Evolutionary conservation across 2,888 invertebrate genomes (phyloP).

Genomic region (Cecidostiba fungosa): DNA sequence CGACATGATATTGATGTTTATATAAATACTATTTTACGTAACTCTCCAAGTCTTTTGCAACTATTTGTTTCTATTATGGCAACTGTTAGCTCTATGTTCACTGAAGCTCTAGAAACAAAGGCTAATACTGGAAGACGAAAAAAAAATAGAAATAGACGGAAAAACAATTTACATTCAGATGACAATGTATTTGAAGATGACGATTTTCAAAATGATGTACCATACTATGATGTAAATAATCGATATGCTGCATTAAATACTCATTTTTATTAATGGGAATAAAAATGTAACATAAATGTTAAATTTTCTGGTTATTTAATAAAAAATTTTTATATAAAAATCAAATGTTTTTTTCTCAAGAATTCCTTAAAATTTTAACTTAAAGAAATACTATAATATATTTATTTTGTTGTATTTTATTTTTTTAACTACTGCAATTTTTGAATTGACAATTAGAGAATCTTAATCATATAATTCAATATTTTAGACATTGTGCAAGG

Average conservation of each 20-base stretch:
- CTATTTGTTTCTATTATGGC: constrained; percentile 71
- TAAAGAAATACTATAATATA: background rate
- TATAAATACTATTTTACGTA: constrained; percentile 77
- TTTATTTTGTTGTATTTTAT: background rate
- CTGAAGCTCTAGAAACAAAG: constrained; percentile 47
- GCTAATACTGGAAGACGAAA: constrained; percentile 63
- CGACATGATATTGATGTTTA: constrained; percentile 82
- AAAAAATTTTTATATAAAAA: constrained; percentile 18
- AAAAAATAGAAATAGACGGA: constrained; percentile 69
- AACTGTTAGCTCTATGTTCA: constrained; percentile 67
- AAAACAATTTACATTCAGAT: constrained; percentile 55
- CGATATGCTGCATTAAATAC: constrained; percentile 62
- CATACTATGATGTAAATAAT: constrained; percentile 68
- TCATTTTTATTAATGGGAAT: background rate
- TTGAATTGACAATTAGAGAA: background rate
- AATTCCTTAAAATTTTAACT: background rate
- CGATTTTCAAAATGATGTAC: constrained; percentile 24
- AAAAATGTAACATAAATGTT: constrained; percentile 17
- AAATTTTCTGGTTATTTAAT: background rate
- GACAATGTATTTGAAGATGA: constrained; percentile 61
- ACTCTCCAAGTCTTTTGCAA: constrained; percentile 75
- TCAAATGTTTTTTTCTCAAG: background rate
- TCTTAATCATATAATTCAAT: constrained; percentile 5
- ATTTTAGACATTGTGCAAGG: constrained; percentile 68
- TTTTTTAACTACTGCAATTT: background rate